Evolutionary conservation across 1,140 invertebrate species (phyloP).

Genomic region (Galleria mellonella): DNA sequence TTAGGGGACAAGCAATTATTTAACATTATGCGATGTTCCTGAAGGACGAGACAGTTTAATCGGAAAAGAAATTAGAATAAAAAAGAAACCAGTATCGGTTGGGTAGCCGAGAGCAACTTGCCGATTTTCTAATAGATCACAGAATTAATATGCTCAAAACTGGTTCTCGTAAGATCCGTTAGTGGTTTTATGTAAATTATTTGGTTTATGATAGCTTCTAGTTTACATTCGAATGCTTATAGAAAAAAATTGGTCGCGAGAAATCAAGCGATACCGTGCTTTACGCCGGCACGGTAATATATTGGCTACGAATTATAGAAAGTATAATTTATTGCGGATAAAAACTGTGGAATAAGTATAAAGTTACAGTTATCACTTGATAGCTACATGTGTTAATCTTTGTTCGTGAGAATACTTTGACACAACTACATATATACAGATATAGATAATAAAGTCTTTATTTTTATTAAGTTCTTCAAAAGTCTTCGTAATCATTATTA

Average conservation of each 20-base stretch:
- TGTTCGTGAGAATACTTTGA: no score
- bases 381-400: neutral
- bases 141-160: conserved; percentile 60
- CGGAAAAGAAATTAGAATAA: conserved; percentile 61
- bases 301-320: conserved; percentile 29
- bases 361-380: neutral
- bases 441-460: no score
- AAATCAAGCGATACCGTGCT: conserved; percentile 10
- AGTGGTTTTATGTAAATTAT: conserved; percentile 70
- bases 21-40: conserved; percentile 11
- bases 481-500: no score
- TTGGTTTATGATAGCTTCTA: conserved; percentile 60
- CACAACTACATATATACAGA: no score
- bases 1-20: no score
- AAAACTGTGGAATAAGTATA: conserved; percentile 2
- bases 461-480: no score
- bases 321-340: conserved; percentile 30
- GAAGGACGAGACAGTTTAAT: conserved; percentile 32
- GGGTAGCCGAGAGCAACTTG: conserved; percentile 36
- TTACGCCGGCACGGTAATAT: conserved; percentile 20
- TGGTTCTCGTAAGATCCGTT: conserved; percentile 68
- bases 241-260: conserved; percentile 24
- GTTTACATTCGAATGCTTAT: conserved; percentile 51
- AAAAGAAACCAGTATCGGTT: conserved; percentile 13
- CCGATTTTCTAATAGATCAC: conserved; percentile 73